Base-by-base conservation (phyloP, 1,140 invertebrate species). In the Drosophila erecta region DNA sequence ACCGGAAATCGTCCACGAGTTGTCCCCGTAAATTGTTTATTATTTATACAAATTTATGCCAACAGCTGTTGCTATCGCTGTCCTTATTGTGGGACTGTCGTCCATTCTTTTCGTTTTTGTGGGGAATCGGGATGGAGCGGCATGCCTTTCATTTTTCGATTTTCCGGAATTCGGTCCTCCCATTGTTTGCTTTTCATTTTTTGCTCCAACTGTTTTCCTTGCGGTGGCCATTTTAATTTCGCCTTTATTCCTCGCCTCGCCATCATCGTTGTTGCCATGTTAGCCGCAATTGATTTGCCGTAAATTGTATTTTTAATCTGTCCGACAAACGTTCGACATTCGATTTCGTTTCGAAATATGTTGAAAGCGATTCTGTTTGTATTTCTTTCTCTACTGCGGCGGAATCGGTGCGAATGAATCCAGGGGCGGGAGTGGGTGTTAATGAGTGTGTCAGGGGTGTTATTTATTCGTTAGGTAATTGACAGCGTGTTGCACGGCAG, bases 241-340 rank as follows among this genome's bases (percentile, higher is more conserved):
- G 69, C 57, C 67, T 40, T 67, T 69, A 76, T 73, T 62, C 70
- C 44, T 57, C 37, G 37, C 35, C 54, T 41, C 20, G 22, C 27
- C 46, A 11, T 43, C 35, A 40, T 30, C 76, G 72, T 47, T 51
- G 79, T 79, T 66, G 83, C 54, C 70, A 76, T 83, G 83, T 81
- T 87, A 83, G 79, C 69, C 83, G 58, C 83, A 87, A 83, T 87
- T 87, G 83, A 86, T 87, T 86, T 86, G 66, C 70, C 70, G 70
- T 86, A 86, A 86, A 87, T 87, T 87, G 83, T 86, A 86, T 83
- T 86, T 86, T 86, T 86, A 86, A 86, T 87, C 83, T 87, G 75
- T 76, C 49, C 59, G 78, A 85, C 78, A 81, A 76, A 79, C 66
- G 56, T 55, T 50, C 62, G 60, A 65, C 65, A 46, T 80, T 64